A percentile compares a stretch with the other conserved stretches of the same genome.
Evolutionary conservation across 2,888 invertebrate genomes (phyloP).

Genomic region (Tubulanus polymorphus): DNA sequence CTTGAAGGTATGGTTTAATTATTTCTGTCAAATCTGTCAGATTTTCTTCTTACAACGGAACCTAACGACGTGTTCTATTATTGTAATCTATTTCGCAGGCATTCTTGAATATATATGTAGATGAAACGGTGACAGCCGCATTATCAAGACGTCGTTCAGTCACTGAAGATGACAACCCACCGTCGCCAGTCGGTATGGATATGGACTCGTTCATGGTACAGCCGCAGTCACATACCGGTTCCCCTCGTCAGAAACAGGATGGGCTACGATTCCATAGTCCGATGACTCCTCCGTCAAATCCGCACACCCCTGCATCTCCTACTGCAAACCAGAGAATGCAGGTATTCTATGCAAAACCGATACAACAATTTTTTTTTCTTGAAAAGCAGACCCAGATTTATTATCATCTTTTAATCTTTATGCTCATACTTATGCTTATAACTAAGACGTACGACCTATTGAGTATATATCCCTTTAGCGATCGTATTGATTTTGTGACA

Average conservation of each 20-base stretch:
- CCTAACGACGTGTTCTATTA: background rate
- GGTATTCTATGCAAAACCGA: too few species aligned
- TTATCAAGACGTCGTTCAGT: slow-evolving; percentile 72
- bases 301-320: slow-evolving; percentile 81
- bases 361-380: too few species aligned
- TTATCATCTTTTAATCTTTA: too few species aligned
- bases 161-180: slow-evolving; percentile 94
- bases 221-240: slow-evolving; percentile 24
- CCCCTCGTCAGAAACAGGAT: slow-evolving; percentile 59
- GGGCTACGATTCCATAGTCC: slow-evolving; percentile 70
- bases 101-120: slow-evolving; percentile 88
- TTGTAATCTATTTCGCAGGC: slow-evolving; percentile 60
- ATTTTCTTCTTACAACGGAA: background rate
- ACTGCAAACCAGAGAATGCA: too few species aligned
- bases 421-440: too few species aligned
- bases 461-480: too few species aligned
- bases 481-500: too few species aligned
- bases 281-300: slow-evolving; percentile 79
- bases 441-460: too few species aligned
- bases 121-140: slow-evolving; percentile 71
- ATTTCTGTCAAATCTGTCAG: background rate
- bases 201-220: slow-evolving; percentile 58
- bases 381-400: too few species aligned
- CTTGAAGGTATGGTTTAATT: slow-evolving; percentile 56
- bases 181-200: slow-evolving; percentile 79